Conservation (phyloP, 2,113 vertebrate genomes). For the Hydrolagus affinis region DNA sequence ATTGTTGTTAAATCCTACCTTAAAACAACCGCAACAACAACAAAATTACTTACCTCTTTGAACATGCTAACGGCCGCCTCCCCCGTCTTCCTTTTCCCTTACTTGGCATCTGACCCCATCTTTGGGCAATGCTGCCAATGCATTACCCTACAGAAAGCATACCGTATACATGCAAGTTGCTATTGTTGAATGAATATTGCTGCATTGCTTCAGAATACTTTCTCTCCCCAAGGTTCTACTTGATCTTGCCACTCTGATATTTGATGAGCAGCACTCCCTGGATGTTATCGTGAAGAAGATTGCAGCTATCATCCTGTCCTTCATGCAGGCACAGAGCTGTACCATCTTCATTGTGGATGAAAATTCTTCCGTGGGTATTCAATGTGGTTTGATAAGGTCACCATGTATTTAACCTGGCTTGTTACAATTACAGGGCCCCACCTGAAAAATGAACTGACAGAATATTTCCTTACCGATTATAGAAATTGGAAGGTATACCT, state of each 20-base stretch:
- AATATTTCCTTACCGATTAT: too few relatives aligned
- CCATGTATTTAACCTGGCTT: background rate
- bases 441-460: background rate
- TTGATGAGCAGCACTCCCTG: conserved; percentile 90
- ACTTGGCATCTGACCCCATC: background rate
- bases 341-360: conserved; percentile 86
- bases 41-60: too few relatives aligned
- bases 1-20: too few relatives aligned
- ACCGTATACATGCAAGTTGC: background rate
- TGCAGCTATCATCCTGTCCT: conserved; percentile 86
- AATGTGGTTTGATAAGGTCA: background rate
- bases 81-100: background rate
- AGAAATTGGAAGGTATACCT: too few relatives aligned
- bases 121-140: background rate
- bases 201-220: background rate
- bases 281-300: conserved; percentile 91
- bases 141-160: background rate
- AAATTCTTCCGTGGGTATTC: conserved; percentile 70
- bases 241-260: conserved; percentile 89
- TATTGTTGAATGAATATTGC: background rate
- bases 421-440: background rate
- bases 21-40: too few relatives aligned
- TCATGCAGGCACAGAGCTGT: conserved; percentile 91
- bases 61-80: too few relatives aligned
- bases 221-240: conserved; percentile 70